A percentile compares a stretch with the other conserved stretches of the same genome.
These are phyloP conservation scores for Trilocha varians DNA, from an alignment of 2,888 invertebrate genomes.

Conservation along the genomic window DNA sequence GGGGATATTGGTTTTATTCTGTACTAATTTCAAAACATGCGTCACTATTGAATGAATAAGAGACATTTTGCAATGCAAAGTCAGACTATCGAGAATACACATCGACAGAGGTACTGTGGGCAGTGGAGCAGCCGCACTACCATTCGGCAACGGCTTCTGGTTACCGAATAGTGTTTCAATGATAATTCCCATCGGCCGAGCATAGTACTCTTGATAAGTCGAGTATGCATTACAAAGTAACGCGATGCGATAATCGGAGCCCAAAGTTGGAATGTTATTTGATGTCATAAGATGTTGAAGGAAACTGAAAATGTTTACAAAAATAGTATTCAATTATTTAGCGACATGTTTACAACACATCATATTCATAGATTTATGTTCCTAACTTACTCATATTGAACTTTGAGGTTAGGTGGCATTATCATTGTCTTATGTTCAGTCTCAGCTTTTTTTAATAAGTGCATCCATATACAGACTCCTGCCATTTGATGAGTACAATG, in stretches of 20 bases:
- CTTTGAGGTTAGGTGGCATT: slow-evolving; percentile 85
- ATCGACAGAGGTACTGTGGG: slow-evolving; percentile 93
- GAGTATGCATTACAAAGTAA: slow-evolving; percentile 96
- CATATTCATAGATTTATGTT: too few species aligned
- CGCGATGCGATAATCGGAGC: slow-evolving; percentile 91
- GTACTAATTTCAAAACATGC: slow-evolving; percentile 91
- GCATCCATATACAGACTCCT: slow-evolving; percentile 97
- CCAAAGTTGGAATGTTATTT: slow-evolving; percentile 79
- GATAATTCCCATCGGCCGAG: slow-evolving; percentile 92
- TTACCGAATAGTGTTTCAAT: slow-evolving; percentile 88
- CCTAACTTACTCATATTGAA: slow-evolving; percentile 87
- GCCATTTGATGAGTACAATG: slow-evolving; percentile 94
- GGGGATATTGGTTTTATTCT: slow-evolving; percentile 87
- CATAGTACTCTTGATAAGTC: slow-evolving; percentile 92
- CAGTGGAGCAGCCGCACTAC: slow-evolving; percentile 68
- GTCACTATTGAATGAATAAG: slow-evolving; percentile 86
- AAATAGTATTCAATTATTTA: slow-evolving; percentile 1
- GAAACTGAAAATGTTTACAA: slow-evolving; percentile 75
- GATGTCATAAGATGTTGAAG: slow-evolving; percentile 88
- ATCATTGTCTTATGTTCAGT: slow-evolving; percentile 87
- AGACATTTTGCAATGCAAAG: slow-evolving; percentile 96
- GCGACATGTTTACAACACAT: neutral
- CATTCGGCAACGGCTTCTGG: slow-evolving; percentile 73
- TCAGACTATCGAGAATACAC: slow-evolving; percentile 93
- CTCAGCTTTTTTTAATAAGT: slow-evolving; percentile 94